A percentile compares a stretch with the other conserved stretches of the same genome.
Conservation (phyloP, 2,797 vertebrate species). For the Mergus octosetaceus region DNA sequence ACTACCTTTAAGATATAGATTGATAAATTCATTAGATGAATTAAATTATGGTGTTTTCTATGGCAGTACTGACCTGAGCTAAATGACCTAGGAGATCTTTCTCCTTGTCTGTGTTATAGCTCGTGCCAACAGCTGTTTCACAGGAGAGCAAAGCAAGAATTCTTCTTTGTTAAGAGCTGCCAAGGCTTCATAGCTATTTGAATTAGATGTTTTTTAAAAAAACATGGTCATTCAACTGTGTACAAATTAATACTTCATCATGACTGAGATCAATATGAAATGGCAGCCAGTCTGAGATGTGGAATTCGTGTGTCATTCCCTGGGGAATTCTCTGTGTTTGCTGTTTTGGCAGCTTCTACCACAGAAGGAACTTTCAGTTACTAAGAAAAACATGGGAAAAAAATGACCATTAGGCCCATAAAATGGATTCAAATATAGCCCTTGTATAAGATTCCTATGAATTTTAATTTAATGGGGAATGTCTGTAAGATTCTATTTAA, state of each 20-base stretch:
- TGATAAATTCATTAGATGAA: not conserved
- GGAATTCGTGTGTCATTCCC: constrained; percentile 13
- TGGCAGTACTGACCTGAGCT: not conserved
- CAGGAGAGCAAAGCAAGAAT: constrained; percentile 22
- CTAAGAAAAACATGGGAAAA: constrained; percentile 53
- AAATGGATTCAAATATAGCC: constrained; percentile 57
- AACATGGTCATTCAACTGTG: constrained; percentile 12
- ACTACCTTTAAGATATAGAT: not conserved
- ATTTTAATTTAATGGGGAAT: constrained; percentile 56
- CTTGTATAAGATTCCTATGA: constrained; percentile 43
- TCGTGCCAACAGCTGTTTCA: not conserved
- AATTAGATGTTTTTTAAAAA: not conserved
- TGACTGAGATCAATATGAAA: constrained; percentile 62
- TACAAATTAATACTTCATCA: constrained; percentile 68
- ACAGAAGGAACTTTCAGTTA: constrained; percentile 47
- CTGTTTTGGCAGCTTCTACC: constrained; percentile 53
- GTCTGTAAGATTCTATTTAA: constrained; percentile 56
- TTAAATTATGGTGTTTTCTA: not conserved
- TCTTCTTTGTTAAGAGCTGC: constrained; percentile 20
- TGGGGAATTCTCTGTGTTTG: constrained; percentile 35
- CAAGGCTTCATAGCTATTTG: constrained; percentile 22
- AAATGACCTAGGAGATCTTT: not conserved
- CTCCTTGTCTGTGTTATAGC: not conserved
- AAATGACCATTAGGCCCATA: constrained; percentile 41
- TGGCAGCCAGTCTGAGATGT: constrained; percentile 39